Base-by-base conservation (phyloP, 2,888 invertebrate genomes). In the Drosophila atroscutellata region DNA sequence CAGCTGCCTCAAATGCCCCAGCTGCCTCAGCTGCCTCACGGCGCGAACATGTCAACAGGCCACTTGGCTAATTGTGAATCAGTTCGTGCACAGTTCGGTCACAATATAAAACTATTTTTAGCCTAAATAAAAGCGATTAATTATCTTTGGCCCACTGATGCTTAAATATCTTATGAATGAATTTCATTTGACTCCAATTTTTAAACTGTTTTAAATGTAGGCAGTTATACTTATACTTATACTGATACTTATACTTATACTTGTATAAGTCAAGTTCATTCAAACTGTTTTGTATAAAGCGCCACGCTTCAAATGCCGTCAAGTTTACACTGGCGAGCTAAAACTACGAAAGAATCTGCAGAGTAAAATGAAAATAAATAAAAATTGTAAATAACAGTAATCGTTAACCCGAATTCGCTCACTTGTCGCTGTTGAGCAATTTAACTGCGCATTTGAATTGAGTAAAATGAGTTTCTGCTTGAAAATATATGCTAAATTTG, bases 21-120 rank as follows among this genome's bases (percentile, higher is more conserved):
- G 63, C 51, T 56, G 63, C 24, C 76, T 56, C 39, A 34, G 63
- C 51, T 56, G 63, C 24, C 76, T 56, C 52, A 32, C 63, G 59
- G 58, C 64, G 28, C 49, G 32, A 54, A 50, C 59, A 63, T 39
- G 58, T 72, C 73, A 77, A 77, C 56, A 82, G 61, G 42, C 66
- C 55, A 47, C 60, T 51, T n/a, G 47, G 32, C 34, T 45, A 37
- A 49, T 68, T 45, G 62, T 68, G 59, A 81, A 71, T 74, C 60
- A 85, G 51, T 57, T 68, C 51, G 65, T 26, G 37, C 18, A 20
- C 18, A 37, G 15, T 24, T 45, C 42, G 36, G 7, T 6, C 18
- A 42, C 34, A n/a, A 13, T 36, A 9, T 18, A 20, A 50, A 75
- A 58, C 26, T 45, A 66, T 79, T 71, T 76, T 71, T 73, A 69